phyloP scores from a whole-genome alignment of 2,113 vertebrate genomes.

The Burhinus oedicnemus region DNA sequence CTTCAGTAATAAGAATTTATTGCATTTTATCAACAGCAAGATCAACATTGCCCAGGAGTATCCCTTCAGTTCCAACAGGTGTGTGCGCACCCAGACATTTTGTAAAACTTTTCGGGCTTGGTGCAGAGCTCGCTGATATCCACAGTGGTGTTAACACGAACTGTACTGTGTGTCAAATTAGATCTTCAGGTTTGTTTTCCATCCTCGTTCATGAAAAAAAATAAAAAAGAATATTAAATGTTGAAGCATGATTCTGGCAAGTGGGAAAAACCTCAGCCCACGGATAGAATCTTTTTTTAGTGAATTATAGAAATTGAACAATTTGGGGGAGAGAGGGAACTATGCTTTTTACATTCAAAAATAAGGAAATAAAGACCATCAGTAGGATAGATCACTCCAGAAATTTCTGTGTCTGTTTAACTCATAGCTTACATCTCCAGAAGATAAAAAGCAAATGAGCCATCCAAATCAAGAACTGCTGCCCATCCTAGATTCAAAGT shows the following conservation, averaged over 20 bases:
- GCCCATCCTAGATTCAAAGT: not conserved
- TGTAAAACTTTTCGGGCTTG: not conserved
- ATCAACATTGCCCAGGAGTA: not conserved
- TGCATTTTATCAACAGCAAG: conserved; percentile 16
- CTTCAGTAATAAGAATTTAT: not conserved
- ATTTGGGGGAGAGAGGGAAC: not conserved
- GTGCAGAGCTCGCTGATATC: not conserved
- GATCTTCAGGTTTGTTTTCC: not conserved
- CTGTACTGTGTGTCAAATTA: not conserved
- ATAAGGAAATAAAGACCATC: not conserved
- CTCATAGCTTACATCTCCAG: not conserved
- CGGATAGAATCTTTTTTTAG: not conserved
- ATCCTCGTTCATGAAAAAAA: not conserved
- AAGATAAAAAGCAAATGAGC: not conserved
- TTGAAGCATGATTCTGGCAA: not conserved
- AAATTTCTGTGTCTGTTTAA: not conserved
- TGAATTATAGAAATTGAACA: not conserved
- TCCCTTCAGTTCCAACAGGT: not conserved
- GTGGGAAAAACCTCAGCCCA: not conserved
- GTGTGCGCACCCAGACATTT: not conserved
- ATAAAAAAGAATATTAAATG: not conserved
- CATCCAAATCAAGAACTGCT: not conserved
- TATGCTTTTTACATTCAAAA: not conserved
- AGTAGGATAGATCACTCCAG: not conserved
- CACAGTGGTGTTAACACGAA: not conserved